Conservation (phyloP, 2,797 vertebrate genomes). For the Dicrostonyx torquatus region DNA sequence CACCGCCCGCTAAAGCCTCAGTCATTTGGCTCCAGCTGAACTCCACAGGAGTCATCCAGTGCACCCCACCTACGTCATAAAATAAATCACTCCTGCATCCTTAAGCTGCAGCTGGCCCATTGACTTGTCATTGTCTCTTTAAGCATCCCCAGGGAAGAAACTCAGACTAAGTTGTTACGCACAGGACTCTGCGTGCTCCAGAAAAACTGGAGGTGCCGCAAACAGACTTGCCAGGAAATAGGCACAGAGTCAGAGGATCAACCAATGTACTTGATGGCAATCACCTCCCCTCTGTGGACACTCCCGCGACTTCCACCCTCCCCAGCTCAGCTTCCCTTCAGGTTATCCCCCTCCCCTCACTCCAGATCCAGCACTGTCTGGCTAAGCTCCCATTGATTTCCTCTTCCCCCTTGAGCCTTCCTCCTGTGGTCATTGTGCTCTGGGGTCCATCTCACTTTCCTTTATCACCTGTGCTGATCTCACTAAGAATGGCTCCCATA, state of each 20-base stretch:
- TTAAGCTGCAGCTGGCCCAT: background rate
- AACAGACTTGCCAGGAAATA: background rate
- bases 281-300: accelerated
- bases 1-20: background rate
- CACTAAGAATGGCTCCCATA: background rate
- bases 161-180: background rate
- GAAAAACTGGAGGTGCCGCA: background rate
- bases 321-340: background rate
- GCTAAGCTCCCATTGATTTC: background rate
- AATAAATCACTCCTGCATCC: background rate
- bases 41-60: background rate
- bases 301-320: accelerated
- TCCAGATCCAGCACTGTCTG: background rate
- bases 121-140: background rate
- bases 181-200: background rate
- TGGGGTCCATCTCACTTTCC: too few relatives aligned
- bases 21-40: background rate
- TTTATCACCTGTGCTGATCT: background rate
- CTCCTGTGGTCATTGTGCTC: background rate
- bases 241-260: background rate
- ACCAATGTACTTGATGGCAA: background rate
- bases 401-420: background rate
- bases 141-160: background rate
- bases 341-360: background rate
- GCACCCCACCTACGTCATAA: background rate